Evolutionary conservation across 2,113 vertebrate genomes (phyloP).

Genomic region (Paratilapia polleni): DNA sequence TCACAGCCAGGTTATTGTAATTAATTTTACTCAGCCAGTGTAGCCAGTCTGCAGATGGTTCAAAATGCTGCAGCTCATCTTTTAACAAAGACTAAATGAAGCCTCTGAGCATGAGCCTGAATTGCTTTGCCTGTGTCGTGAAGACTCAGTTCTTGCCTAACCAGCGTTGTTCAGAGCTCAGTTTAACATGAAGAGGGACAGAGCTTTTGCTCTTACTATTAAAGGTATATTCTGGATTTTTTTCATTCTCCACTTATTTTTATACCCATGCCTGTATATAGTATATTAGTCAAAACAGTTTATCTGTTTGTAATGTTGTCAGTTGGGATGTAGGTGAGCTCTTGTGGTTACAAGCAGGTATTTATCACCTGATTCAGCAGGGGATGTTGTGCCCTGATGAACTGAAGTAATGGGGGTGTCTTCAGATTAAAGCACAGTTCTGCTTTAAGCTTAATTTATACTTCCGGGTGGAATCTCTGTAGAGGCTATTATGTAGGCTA

Average conservation of each 20-base stretch:
- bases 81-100: not conserved
- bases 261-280: not conserved
- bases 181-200: not conserved
- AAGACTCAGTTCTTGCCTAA: not conserved
- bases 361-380: not conserved
- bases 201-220: not conserved
- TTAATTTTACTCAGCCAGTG: not conserved
- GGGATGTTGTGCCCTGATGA: not conserved
- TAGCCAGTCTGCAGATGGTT: constrained; percentile 8
- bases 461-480: too few relatives aligned
- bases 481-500: not conserved
- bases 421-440: too few relatives aligned
- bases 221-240: not conserved
- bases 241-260: not conserved
- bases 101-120: not conserved
- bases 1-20: constrained; percentile 7
- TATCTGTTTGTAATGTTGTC: not conserved
- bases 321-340: not conserved
- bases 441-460: too few relatives aligned
- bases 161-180: constrained; percentile 2
- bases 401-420: not conserved
- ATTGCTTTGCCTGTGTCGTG: not conserved
- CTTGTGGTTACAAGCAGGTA: not conserved
- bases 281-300: too few relatives aligned
- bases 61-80: not conserved